These are phyloP conservation scores for Aelia acuminata DNA, from an alignment of 2,888 invertebrate genomes.

Conservation along the genomic window DNA sequence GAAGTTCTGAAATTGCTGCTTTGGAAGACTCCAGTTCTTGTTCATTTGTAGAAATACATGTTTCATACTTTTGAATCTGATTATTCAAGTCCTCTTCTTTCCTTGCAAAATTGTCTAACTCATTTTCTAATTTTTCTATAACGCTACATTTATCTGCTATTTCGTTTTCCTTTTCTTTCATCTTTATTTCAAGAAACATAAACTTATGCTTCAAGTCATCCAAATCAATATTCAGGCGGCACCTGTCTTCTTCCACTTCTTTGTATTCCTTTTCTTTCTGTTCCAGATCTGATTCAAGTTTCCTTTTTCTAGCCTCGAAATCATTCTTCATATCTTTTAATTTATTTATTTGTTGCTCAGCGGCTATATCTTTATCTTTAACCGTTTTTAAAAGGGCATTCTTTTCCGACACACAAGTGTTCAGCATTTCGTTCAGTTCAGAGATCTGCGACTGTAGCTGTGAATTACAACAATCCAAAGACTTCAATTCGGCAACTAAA, in stretches of 20 bases:
- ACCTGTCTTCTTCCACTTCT: not conserved
- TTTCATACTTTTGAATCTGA: not conserved
- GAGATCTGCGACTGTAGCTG: conserved; percentile 31
- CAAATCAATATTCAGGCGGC: not conserved
- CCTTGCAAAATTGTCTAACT: not conserved
- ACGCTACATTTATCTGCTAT: not conserved
- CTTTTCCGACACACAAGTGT: not conserved
- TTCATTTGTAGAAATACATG: not conserved
- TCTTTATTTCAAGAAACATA: conserved; percentile 36
- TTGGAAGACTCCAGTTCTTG: conserved; percentile 7
- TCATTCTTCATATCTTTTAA: conserved; percentile 22
- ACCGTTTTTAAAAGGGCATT: not conserved
- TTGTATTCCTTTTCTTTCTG: conserved; percentile 33
- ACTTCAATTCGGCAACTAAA: not conserved
- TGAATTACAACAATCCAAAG: not conserved
- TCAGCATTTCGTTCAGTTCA: not conserved
- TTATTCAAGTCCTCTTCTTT: not conserved
- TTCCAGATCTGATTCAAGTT: conserved; percentile 34
- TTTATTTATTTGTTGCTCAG: not conserved
- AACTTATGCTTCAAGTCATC: conserved; percentile 27
- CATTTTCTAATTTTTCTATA: conserved; percentile 40
- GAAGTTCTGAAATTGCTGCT: conserved; percentile 7
- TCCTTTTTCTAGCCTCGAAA: not conserved
- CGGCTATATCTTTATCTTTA: conserved; percentile 32
- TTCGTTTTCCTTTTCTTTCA: conserved; percentile 48